These are phyloP conservation scores for Salvator merianae DNA, from an alignment of 2,113 vertebrate species.

Conservation along the genomic window DNA sequence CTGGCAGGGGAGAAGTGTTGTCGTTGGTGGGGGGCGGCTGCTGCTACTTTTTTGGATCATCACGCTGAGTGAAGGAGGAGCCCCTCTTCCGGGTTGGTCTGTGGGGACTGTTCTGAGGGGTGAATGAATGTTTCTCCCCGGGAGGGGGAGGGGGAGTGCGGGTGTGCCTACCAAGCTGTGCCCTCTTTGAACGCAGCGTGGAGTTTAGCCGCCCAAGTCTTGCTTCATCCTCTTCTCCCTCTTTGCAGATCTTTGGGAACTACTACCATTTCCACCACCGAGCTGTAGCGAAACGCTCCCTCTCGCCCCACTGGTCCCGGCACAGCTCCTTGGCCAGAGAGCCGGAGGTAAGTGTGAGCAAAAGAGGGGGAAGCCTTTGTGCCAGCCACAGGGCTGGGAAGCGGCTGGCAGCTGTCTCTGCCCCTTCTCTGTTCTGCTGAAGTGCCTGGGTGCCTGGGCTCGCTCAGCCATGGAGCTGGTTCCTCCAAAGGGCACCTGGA, in stretches of 20 bases:
- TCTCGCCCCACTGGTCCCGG: slow-evolving; percentile 78
- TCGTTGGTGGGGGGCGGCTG: too few relatives aligned
- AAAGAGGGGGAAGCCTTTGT: neutral
- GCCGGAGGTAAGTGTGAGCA: slow-evolving; percentile 77
- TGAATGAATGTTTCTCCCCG: too few relatives aligned
- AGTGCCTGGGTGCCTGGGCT: accelerated
- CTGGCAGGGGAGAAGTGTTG: neutral
- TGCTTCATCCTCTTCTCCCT: slow-evolving; percentile 20
- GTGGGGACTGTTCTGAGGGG: too few relatives aligned
- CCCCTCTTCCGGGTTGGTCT: neutral
- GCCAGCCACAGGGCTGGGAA: too few relatives aligned
- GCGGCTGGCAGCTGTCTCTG: too few relatives aligned
- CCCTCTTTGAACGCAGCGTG: neutral
- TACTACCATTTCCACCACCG: slow-evolving; percentile 89
- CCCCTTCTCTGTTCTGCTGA: neutral
- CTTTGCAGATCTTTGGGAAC: slow-evolving; percentile 83
- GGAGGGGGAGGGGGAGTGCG: too few relatives aligned
- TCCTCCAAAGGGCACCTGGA: neutral
- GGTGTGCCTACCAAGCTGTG: too few relatives aligned
- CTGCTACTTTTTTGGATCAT: too few relatives aligned
- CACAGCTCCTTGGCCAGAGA: slow-evolving; percentile 80
- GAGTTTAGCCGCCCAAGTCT: neutral
- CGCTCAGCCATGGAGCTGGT: neutral
- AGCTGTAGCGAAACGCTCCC: slow-evolving; percentile 84
- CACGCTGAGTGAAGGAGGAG: too few relatives aligned